phyloP scores from a whole-genome alignment of 2,797 vertebrate species.

The Sitta carolinensis region DNA sequence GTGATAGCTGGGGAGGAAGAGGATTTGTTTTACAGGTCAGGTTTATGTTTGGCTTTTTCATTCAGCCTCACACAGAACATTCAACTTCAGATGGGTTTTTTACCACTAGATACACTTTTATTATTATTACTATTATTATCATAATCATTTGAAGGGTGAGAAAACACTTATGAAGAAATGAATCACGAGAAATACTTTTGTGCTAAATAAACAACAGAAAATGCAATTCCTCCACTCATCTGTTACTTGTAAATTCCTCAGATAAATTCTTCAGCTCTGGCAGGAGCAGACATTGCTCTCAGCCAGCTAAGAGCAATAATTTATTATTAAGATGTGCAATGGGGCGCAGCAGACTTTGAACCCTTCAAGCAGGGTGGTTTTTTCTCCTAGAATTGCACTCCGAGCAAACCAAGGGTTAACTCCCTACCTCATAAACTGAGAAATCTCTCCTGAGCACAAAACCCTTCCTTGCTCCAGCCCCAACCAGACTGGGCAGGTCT shows the following conservation, averaged over 20 bases:
- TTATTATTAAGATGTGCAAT: too few species aligned
- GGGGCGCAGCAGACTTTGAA: background rate
- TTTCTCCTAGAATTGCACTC: background rate
- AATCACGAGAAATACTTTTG: background rate
- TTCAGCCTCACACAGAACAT: background rate
- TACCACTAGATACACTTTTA: too few species aligned
- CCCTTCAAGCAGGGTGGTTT: background rate
- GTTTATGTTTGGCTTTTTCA: background rate
- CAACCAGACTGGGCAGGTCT: conserved; percentile 43
- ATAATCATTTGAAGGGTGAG: background rate
- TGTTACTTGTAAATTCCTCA: background rate
- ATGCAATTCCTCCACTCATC: background rate
- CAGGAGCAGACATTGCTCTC: background rate
- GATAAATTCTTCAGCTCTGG: background rate
- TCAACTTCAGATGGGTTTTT: background rate
- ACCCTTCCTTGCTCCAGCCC: background rate
- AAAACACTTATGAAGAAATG: background rate
- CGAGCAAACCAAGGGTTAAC: background rate
- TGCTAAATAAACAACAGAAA: background rate
- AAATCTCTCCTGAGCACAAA: background rate
- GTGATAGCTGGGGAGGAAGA: background rate
- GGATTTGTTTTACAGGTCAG: background rate
- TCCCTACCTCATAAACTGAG: conserved; percentile 8
- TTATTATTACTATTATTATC: too few species aligned
- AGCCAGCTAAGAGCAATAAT: background rate